phyloP scores from a whole-genome alignment of 2,888 invertebrate genomes.

The Disparrhopalites patrizii region DNA sequence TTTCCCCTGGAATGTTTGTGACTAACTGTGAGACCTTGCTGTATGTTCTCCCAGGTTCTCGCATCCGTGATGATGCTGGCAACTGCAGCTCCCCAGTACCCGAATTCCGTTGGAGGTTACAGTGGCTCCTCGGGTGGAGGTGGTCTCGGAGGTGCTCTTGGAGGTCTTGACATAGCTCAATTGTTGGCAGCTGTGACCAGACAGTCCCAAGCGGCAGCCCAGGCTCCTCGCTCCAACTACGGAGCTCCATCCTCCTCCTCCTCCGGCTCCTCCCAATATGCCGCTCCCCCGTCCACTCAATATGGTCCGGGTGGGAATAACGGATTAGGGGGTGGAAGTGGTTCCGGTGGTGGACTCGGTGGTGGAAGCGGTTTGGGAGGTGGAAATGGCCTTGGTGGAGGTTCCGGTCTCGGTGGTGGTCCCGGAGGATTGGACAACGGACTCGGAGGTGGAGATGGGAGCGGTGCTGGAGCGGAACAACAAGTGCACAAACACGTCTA shows the following conservation, averaged over 20 bases:
- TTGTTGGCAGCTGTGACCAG: conserved; percentile 17
- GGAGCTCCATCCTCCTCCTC: conserved; percentile 9
- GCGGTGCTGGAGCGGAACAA: conserved; percentile 2
- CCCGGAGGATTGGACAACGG: conserved; percentile 1
- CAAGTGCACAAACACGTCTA: conserved; percentile 29
- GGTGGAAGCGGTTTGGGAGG: conserved; percentile 28
- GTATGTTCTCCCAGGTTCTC: conserved; percentile 47
- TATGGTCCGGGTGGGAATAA: background rate
- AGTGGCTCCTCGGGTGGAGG: background rate
- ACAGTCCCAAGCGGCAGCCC: background rate
- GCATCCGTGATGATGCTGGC: conserved; percentile 50
- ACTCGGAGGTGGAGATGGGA: background rate
- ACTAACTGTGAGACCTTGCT: background rate
- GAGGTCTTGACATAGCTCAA: conserved; percentile 20
- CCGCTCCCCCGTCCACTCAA: conserved; percentile 1
- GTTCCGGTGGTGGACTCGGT: background rate
- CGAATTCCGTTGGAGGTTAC: conserved; percentile 21
- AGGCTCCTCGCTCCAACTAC: background rate
- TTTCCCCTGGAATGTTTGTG: no score
- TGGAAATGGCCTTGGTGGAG: conserved; percentile 17
- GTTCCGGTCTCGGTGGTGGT: conserved; percentile 7
- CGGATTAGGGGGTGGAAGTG: conserved; percentile 19
- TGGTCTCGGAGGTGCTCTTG: conserved; percentile 2
- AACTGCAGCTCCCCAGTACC: conserved; percentile 45
- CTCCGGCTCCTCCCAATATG: background rate